A percentile compares a stretch with the other conserved stretches of the same genome.
These are phyloP conservation scores for Macquaria australasica DNA, from an alignment of 2,113 vertebrate species.

Conservation along the genomic window DNA sequence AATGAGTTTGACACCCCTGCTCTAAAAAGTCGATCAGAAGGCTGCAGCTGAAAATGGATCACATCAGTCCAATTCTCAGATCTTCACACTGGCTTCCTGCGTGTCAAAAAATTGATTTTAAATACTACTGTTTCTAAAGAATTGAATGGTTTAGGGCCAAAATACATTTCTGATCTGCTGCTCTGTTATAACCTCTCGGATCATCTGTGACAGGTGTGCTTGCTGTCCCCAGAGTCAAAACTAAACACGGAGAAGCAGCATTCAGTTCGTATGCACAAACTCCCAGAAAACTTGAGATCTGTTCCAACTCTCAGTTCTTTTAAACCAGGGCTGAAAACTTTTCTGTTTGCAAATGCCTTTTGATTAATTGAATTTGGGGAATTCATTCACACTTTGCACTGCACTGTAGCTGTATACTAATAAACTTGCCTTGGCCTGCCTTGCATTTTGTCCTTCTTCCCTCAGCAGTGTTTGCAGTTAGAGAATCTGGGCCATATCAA, in stretches of 20 bases:
- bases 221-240: not conserved
- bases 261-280: not conserved
- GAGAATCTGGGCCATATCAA: not conserved
- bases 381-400: not conserved
- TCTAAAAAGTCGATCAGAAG: not conserved
- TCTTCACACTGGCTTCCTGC: not conserved
- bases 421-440: not conserved
- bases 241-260: not conserved
- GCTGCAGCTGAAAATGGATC: not conserved
- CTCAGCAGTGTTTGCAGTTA: not conserved
- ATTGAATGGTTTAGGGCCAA: not conserved
- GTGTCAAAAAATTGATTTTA: not conserved
- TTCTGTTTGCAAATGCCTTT: not conserved
- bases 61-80: not conserved
- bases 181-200: not conserved
- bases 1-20: too few relatives aligned
- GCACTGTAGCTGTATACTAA: not conserved
- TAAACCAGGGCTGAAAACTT: not conserved
- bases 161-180: not conserved
- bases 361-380: not conserved
- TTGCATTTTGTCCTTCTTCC: not conserved
- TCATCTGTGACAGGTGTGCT: not conserved
- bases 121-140: not conserved
- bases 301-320: not conserved
- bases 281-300: not conserved